Conservation (phyloP, 2,113 vertebrate genomes). For the Trochalopteron elliotii region DNA sequence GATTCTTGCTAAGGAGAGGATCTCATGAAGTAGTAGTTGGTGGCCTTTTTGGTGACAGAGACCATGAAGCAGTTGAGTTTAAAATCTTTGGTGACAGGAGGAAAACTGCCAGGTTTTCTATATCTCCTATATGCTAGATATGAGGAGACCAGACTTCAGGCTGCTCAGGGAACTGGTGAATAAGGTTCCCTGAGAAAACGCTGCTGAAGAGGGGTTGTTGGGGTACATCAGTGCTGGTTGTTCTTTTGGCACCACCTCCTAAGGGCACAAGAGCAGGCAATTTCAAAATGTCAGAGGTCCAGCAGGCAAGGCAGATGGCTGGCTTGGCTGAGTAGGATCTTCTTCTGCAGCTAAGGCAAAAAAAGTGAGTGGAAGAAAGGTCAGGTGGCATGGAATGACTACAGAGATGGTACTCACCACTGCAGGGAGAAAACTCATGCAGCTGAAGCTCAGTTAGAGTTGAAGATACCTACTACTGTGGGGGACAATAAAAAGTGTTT, state of each 20-base stretch:
- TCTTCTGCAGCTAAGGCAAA: not conserved
- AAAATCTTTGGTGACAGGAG: not conserved
- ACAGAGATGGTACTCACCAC: not conserved
- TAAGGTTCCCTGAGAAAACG: fast-evolving
- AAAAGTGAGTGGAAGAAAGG: not conserved
- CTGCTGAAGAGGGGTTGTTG: not conserved
- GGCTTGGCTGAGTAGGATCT: not conserved
- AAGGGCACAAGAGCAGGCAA: not conserved
- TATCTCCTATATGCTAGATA: not conserved
- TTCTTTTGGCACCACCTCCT: not conserved
- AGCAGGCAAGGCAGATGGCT: not conserved
- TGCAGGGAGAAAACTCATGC: not conserved
- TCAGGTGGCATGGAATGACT: not conserved
- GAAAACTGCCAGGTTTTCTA: not conserved
- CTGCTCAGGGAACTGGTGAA: not conserved
- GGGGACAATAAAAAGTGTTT: not conserved
- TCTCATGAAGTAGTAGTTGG: not conserved
- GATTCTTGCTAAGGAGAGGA: fast-evolving
- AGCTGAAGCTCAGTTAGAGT: not conserved
- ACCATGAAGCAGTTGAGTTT: not conserved
- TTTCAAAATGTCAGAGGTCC: not conserved
- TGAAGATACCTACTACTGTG: not conserved
- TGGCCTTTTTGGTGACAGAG: not conserved
- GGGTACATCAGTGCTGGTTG: not conserved
- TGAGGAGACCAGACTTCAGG: not conserved